Percentiles rank a stretch among this genome's conserved stretches.
These are phyloP conservation scores for Peromyscus maniculatus DNA, from an alignment of 2,113 vertebrate species.

Conservation along the genomic window DNA sequence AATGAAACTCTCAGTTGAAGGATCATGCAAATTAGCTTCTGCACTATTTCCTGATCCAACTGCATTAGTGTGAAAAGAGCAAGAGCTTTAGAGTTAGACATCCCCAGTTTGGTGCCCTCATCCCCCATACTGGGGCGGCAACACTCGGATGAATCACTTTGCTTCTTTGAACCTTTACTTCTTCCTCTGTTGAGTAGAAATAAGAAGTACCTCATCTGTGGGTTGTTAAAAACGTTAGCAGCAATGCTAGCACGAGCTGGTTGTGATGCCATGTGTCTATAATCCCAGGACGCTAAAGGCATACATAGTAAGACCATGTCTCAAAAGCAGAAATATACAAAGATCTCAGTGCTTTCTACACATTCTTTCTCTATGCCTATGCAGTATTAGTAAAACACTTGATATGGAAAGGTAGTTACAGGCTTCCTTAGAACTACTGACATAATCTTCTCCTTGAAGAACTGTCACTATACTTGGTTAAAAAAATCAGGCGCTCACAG, in stretches of 20 bases:
- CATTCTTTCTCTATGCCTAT: neutral
- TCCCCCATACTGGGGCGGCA: neutral
- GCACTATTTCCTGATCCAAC: constrained; percentile 53
- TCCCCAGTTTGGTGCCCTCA: neutral
- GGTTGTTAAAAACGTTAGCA: neutral
- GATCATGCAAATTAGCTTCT: constrained; percentile 62
- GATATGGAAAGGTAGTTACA: neutral
- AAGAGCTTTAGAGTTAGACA: neutral
- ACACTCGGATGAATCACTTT: neutral
- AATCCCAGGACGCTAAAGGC: neutral
- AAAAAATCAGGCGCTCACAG: neutral
- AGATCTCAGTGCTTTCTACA: neutral
- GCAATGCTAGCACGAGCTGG: neutral
- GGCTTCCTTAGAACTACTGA: neutral
- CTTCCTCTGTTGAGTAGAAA: constrained; percentile 38
- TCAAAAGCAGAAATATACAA: neutral
- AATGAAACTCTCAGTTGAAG: constrained; percentile 54
- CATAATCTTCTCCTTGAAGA: constrained; percentile 20
- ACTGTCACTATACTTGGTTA: neutral
- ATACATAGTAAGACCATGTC: neutral
- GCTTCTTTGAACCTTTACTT: constrained; percentile 47
- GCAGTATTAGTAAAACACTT: neutral
- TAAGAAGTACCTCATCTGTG: neutral
- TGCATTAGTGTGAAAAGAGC: constrained; percentile 6
- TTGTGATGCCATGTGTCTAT: neutral